phyloP scores from a whole-genome alignment of 1,140 invertebrate species.

The Triops cancriformis region DNA sequence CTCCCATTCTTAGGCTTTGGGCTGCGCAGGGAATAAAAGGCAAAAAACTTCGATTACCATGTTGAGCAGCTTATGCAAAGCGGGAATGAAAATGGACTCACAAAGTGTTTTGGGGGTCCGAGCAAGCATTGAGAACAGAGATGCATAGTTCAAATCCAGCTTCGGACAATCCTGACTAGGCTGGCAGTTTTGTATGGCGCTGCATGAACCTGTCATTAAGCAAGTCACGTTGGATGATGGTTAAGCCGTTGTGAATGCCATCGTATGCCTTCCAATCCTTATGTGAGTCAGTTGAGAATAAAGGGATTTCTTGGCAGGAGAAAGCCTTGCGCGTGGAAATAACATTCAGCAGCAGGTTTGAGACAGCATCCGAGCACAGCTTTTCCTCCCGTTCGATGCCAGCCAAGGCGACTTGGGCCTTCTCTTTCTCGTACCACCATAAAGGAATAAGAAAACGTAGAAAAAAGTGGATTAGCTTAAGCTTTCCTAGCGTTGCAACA shows the following conservation, averaged over 20 bases:
- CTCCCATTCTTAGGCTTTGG: constrained; percentile 6
- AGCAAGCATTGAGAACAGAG: constrained; percentile 2
- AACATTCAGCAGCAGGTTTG: constrained; percentile 13
- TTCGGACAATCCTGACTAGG: not conserved
- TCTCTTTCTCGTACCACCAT: not conserved
- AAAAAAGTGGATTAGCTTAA: constrained; percentile 14
- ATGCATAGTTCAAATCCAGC: constrained; percentile 13
- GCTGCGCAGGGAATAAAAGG: not conserved
- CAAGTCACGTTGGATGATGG: constrained; percentile 12
- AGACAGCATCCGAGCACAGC: not conserved
- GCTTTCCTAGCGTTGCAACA: constrained; percentile 12
- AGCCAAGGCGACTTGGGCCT: not conserved
- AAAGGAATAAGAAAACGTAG: not conserved
- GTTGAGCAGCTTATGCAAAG: constrained; percentile 4
- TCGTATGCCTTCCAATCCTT: not conserved
- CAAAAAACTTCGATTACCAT: constrained; percentile 10
- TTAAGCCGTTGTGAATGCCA: constrained; percentile 13
- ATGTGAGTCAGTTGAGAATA: constrained; percentile 14
- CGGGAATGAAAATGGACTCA: constrained; percentile 9
- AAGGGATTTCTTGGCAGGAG: not conserved
- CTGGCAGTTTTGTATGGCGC: constrained; percentile 8
- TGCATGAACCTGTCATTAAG: constrained; percentile 10
- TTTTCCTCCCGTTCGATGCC: not conserved
- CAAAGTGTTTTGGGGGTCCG: constrained; percentile 12
- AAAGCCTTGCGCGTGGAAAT: constrained; percentile 13